Evolutionary conservation across 2,888 invertebrate species (phyloP).

Genomic region (Prosapia bicincta): DNA sequence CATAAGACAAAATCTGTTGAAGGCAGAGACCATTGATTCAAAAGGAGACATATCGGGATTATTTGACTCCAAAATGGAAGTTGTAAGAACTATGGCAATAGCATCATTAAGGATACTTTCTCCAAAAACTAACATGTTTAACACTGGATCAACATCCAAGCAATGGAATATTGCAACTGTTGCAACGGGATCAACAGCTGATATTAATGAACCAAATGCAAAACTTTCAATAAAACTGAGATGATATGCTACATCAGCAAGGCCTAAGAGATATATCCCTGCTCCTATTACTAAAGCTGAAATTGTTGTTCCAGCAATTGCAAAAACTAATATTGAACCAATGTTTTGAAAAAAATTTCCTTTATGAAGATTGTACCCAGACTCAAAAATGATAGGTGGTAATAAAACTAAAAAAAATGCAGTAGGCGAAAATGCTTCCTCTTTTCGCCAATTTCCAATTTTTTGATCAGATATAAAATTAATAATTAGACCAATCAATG

Average conservation of each 20-base stretch:
- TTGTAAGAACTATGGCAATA: conserved; percentile 95
- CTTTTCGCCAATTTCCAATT: conserved; percentile 93
- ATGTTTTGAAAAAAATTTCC: conserved; percentile 95
- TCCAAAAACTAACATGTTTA: conserved; percentile 98
- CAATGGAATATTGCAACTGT: conserved; percentile 99
- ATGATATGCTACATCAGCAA: conserved; percentile 87
- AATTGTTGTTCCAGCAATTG: conserved; percentile 94
- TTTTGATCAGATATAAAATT: conserved; percentile 86
- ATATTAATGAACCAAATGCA: conserved; percentile 97
- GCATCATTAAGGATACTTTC: conserved; percentile 97
- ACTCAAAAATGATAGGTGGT: conserved; percentile 99
- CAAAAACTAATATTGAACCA: conserved; percentile 97
- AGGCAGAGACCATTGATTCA: conserved; percentile 82
- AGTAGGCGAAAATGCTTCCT: conserved; percentile 97
- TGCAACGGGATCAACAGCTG: conserved; percentile 98
- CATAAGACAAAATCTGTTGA: conserved; percentile 78
- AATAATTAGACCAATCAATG: conserved; percentile 84
- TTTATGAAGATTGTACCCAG: conserved; percentile 98
- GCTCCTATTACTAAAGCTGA: conserved; percentile 97
- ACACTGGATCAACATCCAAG: conserved; percentile 91
- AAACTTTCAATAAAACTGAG: conserved; percentile 95
- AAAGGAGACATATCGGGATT: conserved; percentile 66
- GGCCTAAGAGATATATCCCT: conserved; percentile 90
- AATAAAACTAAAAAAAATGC: conserved; percentile 95
- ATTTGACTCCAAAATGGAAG: conserved; percentile 73